Base-by-base conservation (phyloP, 2,888 invertebrate genomes). In the Ormyrus thymus region DNA sequence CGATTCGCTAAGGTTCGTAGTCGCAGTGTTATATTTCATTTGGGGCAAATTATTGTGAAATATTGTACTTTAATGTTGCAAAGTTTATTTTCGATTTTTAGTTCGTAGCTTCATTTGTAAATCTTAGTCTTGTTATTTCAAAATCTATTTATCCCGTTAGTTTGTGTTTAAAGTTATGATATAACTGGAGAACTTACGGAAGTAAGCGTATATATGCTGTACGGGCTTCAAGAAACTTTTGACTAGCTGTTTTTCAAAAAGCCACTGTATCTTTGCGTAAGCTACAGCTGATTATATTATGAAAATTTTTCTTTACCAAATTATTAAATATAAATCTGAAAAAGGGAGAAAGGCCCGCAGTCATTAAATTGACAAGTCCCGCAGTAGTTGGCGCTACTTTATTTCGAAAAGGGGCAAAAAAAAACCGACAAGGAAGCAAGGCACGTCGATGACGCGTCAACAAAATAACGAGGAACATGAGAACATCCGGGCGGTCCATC, bases 1-100 rank as follows among this genome's bases (percentile, higher is more conserved):
- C 92, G 93, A 88, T 94, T 96, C 88, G 95, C 95, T 87, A 94
- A 95, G 95, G 95, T 95, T 91, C 91, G 88, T 86, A 29, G 9
- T 29, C 29, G 29, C 13, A 10, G 13, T 9, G 8, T 9, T 13
- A 61, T 1, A 43, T 9, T 43, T 2, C 13, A 43, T 4, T 29
- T 29, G 29, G 29, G 45, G 70, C 45, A 48, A 15, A 70, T 55
- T 68, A 5, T 68, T n/a, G 46, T 7, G 0, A 48, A 43, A 46
- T 69, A 29, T 29, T 29, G 29, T 29, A 29, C 29, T 29, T 29
- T 29, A 29, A 29, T 29, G 29, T 29, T 4, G 29, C 29, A 29
- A 29, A 29, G 29, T 29, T 29, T 29, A 29, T 29, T 29, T 29
- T 4, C 2, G 29, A 29, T 29, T 29, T 29, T 29, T 29, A 29